These are phyloP conservation scores for Pyrgilauda ruficollis DNA, from an alignment of 2,113 vertebrate species.

Conservation along the genomic window DNA sequence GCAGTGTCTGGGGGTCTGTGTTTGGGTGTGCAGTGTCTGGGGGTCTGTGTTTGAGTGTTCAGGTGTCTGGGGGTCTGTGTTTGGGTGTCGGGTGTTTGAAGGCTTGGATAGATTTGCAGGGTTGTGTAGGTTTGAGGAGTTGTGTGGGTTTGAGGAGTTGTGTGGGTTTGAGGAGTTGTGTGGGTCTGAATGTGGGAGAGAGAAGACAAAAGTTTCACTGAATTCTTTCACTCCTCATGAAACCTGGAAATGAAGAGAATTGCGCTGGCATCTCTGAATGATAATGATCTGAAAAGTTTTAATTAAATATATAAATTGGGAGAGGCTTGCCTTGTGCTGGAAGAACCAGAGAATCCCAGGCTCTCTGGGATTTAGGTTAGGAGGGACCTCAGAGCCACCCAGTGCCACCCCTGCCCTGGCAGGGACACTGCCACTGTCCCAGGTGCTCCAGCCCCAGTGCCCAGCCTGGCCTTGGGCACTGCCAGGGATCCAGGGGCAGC, in stretches of 20 bases:
- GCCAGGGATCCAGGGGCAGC: neutral
- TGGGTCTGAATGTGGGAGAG: neutral
- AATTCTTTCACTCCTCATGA: neutral
- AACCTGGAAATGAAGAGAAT: neutral
- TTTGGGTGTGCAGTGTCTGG: neutral
- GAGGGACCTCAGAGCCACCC: rapidly evolving
- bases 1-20: neutral
- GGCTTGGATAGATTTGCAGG: neutral
- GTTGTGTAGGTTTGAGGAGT: neutral
- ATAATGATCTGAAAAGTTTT: neutral
- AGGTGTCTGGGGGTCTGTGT: neutral
- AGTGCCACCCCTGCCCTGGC: neutral
- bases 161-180: too few relatives aligned
- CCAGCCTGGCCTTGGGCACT: neutral
- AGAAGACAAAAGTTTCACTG: rapidly evolving
- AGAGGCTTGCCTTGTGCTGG: neutral
- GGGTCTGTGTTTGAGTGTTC: too few relatives aligned
- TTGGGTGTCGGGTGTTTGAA: neutral
- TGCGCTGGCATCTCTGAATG: neutral
- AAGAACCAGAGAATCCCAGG: neutral
- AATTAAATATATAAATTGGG: neutral
- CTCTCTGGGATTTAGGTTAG: too few relatives aligned
- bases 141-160: too few relatives aligned
- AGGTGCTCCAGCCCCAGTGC: neutral
- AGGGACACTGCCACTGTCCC: neutral